phyloP scores from a whole-genome alignment of 2,888 invertebrate genomes.

The Labia minor region DNA sequence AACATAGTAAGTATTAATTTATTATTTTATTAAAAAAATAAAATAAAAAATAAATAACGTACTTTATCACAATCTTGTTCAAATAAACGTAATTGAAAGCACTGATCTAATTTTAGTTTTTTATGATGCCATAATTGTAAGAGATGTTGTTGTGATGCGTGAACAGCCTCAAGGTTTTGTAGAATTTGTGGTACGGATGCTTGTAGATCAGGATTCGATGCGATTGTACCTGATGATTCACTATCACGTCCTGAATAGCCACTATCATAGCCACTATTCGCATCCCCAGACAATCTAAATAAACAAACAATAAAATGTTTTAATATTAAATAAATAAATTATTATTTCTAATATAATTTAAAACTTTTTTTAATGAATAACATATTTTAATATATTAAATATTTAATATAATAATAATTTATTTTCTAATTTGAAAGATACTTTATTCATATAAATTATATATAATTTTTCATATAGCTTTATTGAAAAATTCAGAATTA shows the following conservation, averaged over 20 bases:
- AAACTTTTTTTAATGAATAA: constrained; percentile 14
- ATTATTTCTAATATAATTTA: too few relatives aligned
- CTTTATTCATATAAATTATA: too few relatives aligned
- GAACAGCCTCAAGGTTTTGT: constrained; percentile 74
- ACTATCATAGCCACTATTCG: constrained; percentile 53
- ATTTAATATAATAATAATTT: background rate
- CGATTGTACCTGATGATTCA: constrained; percentile 43
- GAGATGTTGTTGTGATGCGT: constrained; percentile 81
- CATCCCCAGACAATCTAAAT: constrained; percentile 41
- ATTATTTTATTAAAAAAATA: too few relatives aligned
- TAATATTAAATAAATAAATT: constrained; percentile 14
- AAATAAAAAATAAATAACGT: too few relatives aligned
- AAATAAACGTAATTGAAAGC: constrained; percentile 87
- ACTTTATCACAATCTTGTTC: constrained; percentile 97
- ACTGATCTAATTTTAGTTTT: constrained; percentile 88
- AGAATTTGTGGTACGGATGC: constrained; percentile 56
- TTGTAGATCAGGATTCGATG: constrained; percentile 49
- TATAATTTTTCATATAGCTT: too few relatives aligned
- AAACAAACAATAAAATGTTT: constrained; percentile 18
- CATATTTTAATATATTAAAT: constrained; percentile 13
- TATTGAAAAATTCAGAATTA: too few relatives aligned
- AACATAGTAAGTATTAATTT: too few relatives aligned
- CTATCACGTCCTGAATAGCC: constrained; percentile 63
- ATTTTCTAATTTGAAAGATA: too few relatives aligned
- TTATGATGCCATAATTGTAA: constrained; percentile 91